Base-by-base conservation (phyloP, 2,888 invertebrate species). In the Parapristionchus giblindavisi region DNA sequence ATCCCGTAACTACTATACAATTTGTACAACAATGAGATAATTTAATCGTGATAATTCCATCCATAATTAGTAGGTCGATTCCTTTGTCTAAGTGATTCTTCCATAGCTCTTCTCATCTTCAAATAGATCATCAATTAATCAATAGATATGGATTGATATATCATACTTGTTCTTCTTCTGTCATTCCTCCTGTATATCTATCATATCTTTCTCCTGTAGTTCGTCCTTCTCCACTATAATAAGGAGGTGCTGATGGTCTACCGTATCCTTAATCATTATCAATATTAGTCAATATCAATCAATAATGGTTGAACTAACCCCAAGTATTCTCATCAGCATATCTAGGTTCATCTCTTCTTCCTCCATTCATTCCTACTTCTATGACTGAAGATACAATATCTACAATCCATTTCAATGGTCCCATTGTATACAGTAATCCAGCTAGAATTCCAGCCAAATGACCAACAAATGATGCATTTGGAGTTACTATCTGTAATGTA, bases 401-500 rank as follows among this genome's bases (percentile, higher is more conserved):
- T 32, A 72, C 51, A 21, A 76, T 32, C 51, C 52, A 61, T 71
- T 88, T 87, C 1, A 90, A 83, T 3, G 90, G 90, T n/a, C 90
- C 90, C 73, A 90, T 90, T 61, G 90, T 89, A 81, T 92, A 92
- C 32, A 90, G 80, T 54, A 91, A 87, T 17, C 92, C 92, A 38
- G 91, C 91, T 11, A 92, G 82, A 80, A 92, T 92, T 11, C 92
- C 92, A 34, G 92, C 91, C 34, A 92, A 88, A 85, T 92, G 92
- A 38, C 92, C 92, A 81, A 91, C 79, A 82, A 92, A 92, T 1
- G 92, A 92, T 1, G 91, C 90, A 82, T 91, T 91, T 21, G 92
- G 92, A 2, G 91, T 91, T 38, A 92, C 84, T 38, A 71, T 32
- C 74, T 78, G 58, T 17, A 74, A 75, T 32, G 29, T 32, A 21